phyloP scores from a whole-genome alignment of 2,888 invertebrate genomes.

The Ecliptopera silaceata region DNA sequence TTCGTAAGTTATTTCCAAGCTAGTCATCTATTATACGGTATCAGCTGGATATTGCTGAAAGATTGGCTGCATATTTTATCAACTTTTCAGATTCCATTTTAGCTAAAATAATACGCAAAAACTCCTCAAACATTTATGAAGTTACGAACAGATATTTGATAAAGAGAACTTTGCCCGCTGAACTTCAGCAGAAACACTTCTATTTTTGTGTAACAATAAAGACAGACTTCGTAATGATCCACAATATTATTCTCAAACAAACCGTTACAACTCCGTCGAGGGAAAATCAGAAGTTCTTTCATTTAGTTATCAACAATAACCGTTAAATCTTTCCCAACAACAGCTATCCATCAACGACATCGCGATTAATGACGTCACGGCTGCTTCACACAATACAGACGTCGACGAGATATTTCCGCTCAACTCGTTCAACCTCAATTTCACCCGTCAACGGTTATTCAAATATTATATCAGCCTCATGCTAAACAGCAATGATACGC shows the following conservation, averaged over 20 bases:
- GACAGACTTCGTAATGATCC: constrained; percentile 21
- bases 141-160: background rate
- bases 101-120: background rate
- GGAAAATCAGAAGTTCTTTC: constrained; percentile 38
- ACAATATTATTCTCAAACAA: constrained; percentile 21
- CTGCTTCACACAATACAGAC: constrained; percentile 37
- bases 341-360: constrained; percentile 48
- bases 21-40: constrained; percentile 3
- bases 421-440: constrained; percentile 31
- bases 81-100: constrained; percentile 4
- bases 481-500: constrained; percentile 37
- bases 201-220: constrained; percentile 12
- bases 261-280: constrained; percentile 18
- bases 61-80: constrained; percentile 8
- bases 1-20: constrained; percentile 24
- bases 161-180: background rate
- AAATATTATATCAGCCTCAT: constrained; percentile 35
- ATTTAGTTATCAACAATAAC: constrained; percentile 40
- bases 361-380: constrained; percentile 45
- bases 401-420: constrained; percentile 24
- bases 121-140: constrained; percentile 1
- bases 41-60: constrained; percentile 1
- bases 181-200: constrained; percentile 1
- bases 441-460: constrained; percentile 33
- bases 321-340: constrained; percentile 45